Conservation (phyloP, 2,113 vertebrate genomes). For the Dermatemys mawii region DNA sequence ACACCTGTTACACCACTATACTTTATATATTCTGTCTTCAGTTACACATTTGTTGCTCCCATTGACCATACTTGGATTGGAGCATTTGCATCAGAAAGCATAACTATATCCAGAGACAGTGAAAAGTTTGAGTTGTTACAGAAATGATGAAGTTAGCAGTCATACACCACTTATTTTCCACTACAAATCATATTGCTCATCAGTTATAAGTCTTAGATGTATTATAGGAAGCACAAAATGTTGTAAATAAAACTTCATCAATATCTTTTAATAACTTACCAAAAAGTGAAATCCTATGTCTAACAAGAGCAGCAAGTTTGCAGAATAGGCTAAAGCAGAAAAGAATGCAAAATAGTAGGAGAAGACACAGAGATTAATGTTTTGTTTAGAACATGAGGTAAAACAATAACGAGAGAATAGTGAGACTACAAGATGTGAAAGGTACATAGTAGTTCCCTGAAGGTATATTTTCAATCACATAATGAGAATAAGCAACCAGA, state of each 20-base stretch:
- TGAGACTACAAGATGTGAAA: not conserved
- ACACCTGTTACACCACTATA: not conserved
- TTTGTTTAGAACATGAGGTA: constrained; percentile 16
- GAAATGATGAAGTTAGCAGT: constrained; percentile 5
- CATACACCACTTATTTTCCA: constrained; percentile 42
- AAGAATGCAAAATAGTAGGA: constrained; percentile 70
- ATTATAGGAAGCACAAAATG: not conserved
- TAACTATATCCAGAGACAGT: not conserved
- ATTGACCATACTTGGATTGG: not conserved
- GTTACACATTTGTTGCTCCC: not conserved
- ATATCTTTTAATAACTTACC: constrained; percentile 85
- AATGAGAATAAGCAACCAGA: not conserved
- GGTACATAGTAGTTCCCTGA: not conserved
- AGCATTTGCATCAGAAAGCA: not conserved
- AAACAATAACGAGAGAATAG: not conserved
- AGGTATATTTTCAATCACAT: not conserved
- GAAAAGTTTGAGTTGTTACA: constrained; percentile 51
- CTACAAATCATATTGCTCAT: constrained; percentile 30
- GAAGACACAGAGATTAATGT: constrained; percentile 57
- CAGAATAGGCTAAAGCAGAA: constrained; percentile 92
- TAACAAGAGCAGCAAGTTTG: constrained; percentile 99
- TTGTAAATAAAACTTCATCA: not conserved
- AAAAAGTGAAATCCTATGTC: constrained; percentile 99
- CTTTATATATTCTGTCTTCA: not conserved
- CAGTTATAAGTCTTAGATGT: not conserved